A percentile compares a stretch with the other conserved stretches of the same genome.
These are phyloP conservation scores for Argya squamiceps DNA, from an alignment of 2,797 vertebrate species.

Conservation along the genomic window DNA sequence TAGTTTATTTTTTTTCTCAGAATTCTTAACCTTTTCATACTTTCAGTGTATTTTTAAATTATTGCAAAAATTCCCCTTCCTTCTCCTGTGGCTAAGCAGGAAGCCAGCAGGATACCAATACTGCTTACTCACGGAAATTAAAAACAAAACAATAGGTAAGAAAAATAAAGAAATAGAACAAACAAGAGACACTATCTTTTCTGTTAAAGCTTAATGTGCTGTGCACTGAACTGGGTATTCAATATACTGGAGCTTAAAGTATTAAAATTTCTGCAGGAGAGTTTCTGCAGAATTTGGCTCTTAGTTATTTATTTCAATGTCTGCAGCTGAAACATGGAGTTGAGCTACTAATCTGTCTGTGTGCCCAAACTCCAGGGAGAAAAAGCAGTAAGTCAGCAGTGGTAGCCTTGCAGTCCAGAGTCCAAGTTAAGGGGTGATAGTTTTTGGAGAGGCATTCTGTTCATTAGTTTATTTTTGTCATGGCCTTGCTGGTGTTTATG, in stretches of 20 bases:
- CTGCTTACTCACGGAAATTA: conserved; percentile 62
- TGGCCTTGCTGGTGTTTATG: rapidly evolving
- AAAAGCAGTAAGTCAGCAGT: background rate
- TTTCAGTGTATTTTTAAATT: conserved; percentile 63
- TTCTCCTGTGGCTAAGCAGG: conserved; percentile 56
- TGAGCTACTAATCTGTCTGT: background rate
- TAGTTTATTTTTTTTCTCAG: background rate
- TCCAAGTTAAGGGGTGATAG: background rate
- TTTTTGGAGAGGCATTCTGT: background rate
- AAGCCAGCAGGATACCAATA: conserved; percentile 67
- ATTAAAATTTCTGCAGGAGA: background rate
- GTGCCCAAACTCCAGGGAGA: background rate
- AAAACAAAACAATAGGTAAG: conserved; percentile 64
- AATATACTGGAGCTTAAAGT: background rate
- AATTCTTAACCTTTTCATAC: conserved; percentile 48
- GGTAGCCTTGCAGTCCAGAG: background rate
- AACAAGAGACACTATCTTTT: conserved; percentile 19
- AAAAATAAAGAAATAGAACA: conserved; percentile 64
- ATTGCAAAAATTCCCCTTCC: conserved; percentile 61
- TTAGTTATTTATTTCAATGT: background rate
- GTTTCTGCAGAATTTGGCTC: background rate
- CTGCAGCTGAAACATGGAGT: background rate
- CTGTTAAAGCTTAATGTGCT: background rate
- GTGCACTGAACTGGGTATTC: background rate
- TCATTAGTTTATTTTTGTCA: background rate